These are phyloP conservation scores for Oligia latruncula DNA, from an alignment of 2,888 invertebrate genomes.

Conservation along the genomic window DNA sequence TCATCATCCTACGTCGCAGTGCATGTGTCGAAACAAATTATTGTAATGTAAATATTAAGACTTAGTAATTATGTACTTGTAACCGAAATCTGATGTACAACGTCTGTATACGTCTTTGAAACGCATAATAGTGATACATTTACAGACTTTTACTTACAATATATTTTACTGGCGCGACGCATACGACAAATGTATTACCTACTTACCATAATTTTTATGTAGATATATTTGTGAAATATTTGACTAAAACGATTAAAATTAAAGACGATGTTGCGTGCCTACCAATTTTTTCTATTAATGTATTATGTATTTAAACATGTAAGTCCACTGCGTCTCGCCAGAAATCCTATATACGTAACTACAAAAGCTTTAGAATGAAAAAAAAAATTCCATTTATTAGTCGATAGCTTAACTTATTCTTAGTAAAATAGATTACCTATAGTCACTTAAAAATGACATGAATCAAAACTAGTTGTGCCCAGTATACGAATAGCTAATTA, in stretches of 20 bases:
- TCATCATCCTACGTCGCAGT: constrained; percentile 61
- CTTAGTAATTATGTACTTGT: constrained; percentile 79
- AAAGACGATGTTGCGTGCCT: constrained; percentile 66
- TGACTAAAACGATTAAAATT: constrained; percentile 63
- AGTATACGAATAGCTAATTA: constrained; percentile 90
- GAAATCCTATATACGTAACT: constrained; percentile 86
- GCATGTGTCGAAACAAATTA: constrained; percentile 65
- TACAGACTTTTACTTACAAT: constrained; percentile 75
- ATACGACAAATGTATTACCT: constrained; percentile 53
- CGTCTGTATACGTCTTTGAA: constrained; percentile 88
- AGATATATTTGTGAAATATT: constrained; percentile 61
- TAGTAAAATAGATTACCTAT: constrained; percentile 88
- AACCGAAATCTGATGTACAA: constrained; percentile 89
- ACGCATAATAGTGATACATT: constrained; percentile 78
- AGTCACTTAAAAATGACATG: constrained; percentile 89
- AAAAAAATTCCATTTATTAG: constrained; percentile 88
- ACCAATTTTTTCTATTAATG: constrained; percentile 65
- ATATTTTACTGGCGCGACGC: constrained; percentile 76
- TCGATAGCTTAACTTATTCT: constrained; percentile 89
- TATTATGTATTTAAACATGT: constrained; percentile 59
- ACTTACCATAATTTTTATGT: constrained; percentile 62
- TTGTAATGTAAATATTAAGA: constrained; percentile 81
- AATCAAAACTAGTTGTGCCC: constrained; percentile 91
- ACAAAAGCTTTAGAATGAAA: constrained; percentile 88
- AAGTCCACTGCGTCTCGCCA: constrained; percentile 74